Base-by-base conservation (phyloP, 2,797 vertebrate species). In the Calcarius lapponicus region DNA sequence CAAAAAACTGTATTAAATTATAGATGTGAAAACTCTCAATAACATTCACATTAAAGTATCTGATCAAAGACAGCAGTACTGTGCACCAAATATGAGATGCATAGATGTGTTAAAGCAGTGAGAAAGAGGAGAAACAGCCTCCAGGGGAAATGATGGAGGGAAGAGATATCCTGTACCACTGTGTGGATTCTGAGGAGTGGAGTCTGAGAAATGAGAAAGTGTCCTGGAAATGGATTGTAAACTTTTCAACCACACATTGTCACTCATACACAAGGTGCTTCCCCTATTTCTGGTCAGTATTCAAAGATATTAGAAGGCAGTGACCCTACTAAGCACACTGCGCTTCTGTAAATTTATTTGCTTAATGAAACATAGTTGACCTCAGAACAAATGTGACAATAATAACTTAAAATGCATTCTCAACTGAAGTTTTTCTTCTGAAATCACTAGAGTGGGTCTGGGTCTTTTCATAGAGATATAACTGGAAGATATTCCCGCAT, bases 191-290 rank as follows among this genome's bases (percentile, higher is more conserved):
- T 58, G 32, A 74, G 19, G 26, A 69, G 11, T 25, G 26, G 19
- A 71, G 58, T 54, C 53, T 38, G 45, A 53, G 19, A 40, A 88
- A 73, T 17, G 14, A n/a, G 36, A 29, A 25, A 56, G 4, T 5
- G 5, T 53, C 26, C 54, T 64, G 69, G 31, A 89, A 88, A 92
- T 4, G 17, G 62, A 86, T 14, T 25, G 50, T 32, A 69, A 67
- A 62, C 19, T 56, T 79, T 57, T 71, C 87, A 82, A 43, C 73
- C 17, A 24, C 17, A 32, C 4, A 1, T 20, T 31, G 13, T 45
- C 3, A 1, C 16, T 8, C 4, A 2, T 0, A 1, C 3, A 0
- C n/a, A 38, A 66, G 21, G 18, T 66, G 11, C 29, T 75, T 42
- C 65, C 34, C 21, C 38, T 28, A 5, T 62, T 72, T 91, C 56